phyloP scores from a whole-genome alignment of 2,797 vertebrate species.

The Hemitrygon akajei region DNA sequence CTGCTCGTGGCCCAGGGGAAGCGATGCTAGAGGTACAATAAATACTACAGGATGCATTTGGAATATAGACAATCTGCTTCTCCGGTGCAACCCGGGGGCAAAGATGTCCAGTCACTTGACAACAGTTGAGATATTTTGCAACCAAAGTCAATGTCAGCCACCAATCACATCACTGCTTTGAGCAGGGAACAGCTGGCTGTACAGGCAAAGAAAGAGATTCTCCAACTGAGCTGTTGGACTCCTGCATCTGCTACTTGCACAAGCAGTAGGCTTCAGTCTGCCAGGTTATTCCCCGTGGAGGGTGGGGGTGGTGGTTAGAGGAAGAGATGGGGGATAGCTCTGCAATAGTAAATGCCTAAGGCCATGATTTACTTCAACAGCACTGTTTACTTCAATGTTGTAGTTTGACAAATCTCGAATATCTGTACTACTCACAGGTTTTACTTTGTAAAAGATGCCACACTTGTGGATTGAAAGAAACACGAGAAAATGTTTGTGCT shows the following conservation, averaged over 20 bases:
- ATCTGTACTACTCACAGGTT: not conserved
- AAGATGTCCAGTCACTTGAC: not conserved
- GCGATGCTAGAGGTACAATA: not conserved
- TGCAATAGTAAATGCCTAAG: not conserved
- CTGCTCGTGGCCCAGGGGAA: not conserved
- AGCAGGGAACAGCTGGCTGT: conserved; percentile 7
- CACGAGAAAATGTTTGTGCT: not conserved
- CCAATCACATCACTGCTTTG: not conserved
- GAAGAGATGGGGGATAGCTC: not conserved
- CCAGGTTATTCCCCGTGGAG: not conserved
- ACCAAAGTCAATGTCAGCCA: not conserved
- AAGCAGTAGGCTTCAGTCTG: not conserved
- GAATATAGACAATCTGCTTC: not conserved
- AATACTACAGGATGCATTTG: not conserved
- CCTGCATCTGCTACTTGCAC: too few species aligned
- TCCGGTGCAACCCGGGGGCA: not conserved
- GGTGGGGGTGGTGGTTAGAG: too few species aligned
- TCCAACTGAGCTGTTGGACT: not conserved
- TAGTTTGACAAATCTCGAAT: not conserved
- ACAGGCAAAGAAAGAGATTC: not conserved
- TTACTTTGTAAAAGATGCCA: not conserved
- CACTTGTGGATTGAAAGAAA: not conserved
- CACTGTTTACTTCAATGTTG: not conserved
- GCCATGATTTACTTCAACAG: not conserved
- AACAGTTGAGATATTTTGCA: not conserved